These are phyloP conservation scores for Rhagoletis zephyria DNA, from an alignment of 1,140 invertebrate species.

Conservation along the genomic window DNA sequence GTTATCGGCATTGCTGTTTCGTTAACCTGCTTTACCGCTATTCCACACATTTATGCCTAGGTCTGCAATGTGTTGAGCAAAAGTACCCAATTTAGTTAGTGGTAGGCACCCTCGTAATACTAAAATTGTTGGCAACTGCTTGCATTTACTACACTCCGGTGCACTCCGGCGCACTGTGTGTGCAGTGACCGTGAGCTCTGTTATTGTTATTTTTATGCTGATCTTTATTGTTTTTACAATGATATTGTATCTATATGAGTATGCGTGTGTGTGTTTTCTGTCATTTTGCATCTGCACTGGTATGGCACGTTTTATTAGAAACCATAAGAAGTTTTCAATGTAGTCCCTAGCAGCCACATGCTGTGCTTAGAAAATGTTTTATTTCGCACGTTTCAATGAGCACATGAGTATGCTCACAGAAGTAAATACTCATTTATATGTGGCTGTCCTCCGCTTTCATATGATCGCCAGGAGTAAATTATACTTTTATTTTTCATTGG, in stretches of 20 bases:
- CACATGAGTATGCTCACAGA: no score
- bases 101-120: background rate
- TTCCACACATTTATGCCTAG: background rate
- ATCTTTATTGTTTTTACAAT: conserved; percentile 46
- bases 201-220: conserved; percentile 39
- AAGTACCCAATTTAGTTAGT: conserved; percentile 14
- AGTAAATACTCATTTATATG: no score
- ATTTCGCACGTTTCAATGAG: no score
- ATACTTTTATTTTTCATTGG: no score
- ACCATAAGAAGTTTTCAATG: conserved; percentile 40
- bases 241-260: background rate
- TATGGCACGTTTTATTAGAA: conserved; percentile 25
- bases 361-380: background rate
- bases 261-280: background rate
- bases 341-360: background rate
- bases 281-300: background rate
- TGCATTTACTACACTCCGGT: conserved; percentile 27
- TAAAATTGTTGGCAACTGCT: conserved; percentile 12
- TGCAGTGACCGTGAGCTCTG: background rate
- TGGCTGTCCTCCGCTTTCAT: no score
- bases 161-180: background rate
- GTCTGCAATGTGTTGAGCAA: background rate
- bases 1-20: conserved; percentile 21
- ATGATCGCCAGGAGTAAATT: no score
- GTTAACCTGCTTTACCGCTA: background rate